Percentiles rank a stretch among this genome's conserved stretches.
Conservation (phyloP, 2,113 vertebrate genomes). For the Semnornis frantzii region DNA sequence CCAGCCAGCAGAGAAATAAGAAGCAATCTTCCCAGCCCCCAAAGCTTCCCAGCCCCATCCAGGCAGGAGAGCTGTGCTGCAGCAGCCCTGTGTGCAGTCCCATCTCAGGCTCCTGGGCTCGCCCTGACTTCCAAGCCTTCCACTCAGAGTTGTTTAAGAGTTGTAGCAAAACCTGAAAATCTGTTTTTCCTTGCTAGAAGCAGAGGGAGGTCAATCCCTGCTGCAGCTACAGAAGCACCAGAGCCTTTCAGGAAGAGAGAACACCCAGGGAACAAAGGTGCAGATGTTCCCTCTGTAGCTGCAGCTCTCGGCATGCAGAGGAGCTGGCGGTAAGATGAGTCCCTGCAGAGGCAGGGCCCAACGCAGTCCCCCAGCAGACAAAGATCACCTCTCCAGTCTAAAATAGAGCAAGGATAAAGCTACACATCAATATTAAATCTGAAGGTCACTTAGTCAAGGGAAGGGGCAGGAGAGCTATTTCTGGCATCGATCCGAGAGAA, state of each 20-base stretch:
- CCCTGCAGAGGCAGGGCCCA: neutral
- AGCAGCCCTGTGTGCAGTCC: neutral
- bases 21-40: neutral
- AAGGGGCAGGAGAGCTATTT: slow-evolving; percentile 1
- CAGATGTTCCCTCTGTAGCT: neutral
- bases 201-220: neutral
- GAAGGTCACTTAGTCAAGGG: slow-evolving; percentile 28
- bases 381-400: neutral
- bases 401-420: neutral
- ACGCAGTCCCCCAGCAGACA: neutral
- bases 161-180: neutral
- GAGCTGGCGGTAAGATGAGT: accelerated
- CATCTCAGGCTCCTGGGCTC: neutral
- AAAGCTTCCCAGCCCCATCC: neutral
- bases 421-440: neutral
- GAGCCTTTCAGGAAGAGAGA: neutral
- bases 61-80: accelerated
- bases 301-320: accelerated
- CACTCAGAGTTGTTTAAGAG: neutral
- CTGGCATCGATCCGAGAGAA: neutral
- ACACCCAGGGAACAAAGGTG: neutral
- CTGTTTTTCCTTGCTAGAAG: neutral
- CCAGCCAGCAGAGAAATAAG: neutral
- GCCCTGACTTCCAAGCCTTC: neutral
- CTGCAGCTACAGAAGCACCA: neutral